phyloP scores from a whole-genome alignment of 2,888 invertebrate genomes.

The Hoplodrina ambigua region DNA sequence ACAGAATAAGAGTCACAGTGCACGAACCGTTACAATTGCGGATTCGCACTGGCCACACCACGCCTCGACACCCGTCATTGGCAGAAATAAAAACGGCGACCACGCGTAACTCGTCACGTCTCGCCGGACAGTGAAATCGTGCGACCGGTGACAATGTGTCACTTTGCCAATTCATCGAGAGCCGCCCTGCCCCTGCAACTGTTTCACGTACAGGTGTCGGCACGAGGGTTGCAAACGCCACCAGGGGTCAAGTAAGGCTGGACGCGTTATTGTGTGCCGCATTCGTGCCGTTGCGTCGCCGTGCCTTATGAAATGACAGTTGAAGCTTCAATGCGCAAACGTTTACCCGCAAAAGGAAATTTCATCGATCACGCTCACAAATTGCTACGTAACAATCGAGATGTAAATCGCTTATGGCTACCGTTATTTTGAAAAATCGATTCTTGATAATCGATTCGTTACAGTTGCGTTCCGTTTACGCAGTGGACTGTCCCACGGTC shows the following conservation, averaged over 20 bases:
- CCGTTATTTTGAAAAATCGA: constrained; percentile 90
- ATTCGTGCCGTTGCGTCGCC: constrained; percentile 80
- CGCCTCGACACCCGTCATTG: constrained; percentile 90
- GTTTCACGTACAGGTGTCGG: constrained; percentile 37
- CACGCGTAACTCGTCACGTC: constrained; percentile 90
- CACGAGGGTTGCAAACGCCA: constrained; percentile 52
- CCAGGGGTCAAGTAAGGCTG: constrained; percentile 72
- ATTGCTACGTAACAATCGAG: constrained; percentile 87
- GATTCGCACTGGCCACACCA: constrained; percentile 84
- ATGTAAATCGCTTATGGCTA: constrained; percentile 87
- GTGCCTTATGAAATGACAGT: constrained; percentile 89
- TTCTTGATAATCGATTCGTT: constrained; percentile 86
- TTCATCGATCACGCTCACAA: constrained; percentile 89
- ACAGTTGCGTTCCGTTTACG: constrained; percentile 87
- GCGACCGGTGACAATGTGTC: constrained; percentile 89
- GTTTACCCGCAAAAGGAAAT: constrained; percentile 87
- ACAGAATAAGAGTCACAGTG: constrained; percentile 71
- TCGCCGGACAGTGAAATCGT: constrained; percentile 89
- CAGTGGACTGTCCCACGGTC: constrained; percentile 86
- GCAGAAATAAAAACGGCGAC: constrained; percentile 90
- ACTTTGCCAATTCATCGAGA: constrained; percentile 73
- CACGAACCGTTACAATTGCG: constrained; percentile 69
- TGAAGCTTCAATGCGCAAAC: constrained; percentile 88
- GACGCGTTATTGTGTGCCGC: constrained; percentile 78
- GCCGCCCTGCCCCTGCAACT: constrained; percentile 64